Base-by-base conservation (phyloP, 2,797 vertebrate genomes). In the Tachyglossus aculeatus region DNA sequence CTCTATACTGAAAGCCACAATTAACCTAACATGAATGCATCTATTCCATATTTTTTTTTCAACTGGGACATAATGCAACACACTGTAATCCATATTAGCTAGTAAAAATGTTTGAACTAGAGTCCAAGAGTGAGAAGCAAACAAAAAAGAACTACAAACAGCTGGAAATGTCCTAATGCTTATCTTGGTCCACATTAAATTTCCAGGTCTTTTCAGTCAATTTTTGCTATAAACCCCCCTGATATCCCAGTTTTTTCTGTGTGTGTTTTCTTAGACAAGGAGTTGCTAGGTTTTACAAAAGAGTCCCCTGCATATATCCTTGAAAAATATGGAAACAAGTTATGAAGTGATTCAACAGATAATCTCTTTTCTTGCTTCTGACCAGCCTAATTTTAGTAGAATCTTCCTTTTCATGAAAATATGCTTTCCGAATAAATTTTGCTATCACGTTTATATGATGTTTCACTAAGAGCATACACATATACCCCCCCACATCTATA, bases 401-500 rank as follows among this genome's bases (percentile, higher is more conserved):
- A 59, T 27, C 54, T 25, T 66, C 44, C 37, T 67, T 81, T 71
- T 21, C 40, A 14, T 67, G 63, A 27, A 48, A 51, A 71, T 74
- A 71, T 52, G 51, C 31, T 66, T 67, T 73, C 71, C 39, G 65
- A 78, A 85, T 74, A 74, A 71, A 74, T 80, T 80, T 68, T 83
- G 70, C 78, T 81, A 66, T 87, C 78, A 78, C 51, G 29, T 77
- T 82, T 74, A 82, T 67, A 70, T 43, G 19, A 44, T 37, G 58
- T 61, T 75, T 41, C 32, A 62, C 45, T 14, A 65, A 55, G 31
- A 44, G n/a, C n/a, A n/a, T n/a, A n/a, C n/a, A n/a, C n/a, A n/a
- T n/a, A n/a, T n/a, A n/a, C n/a, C n/a, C n/a, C n/a, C n/a, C n/a
- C n/a, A n/a, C n/a, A n/a, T n/a, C n/a, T n/a, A n/a, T n/a, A 22